These are phyloP conservation scores for Colossoma macropomum DNA, from an alignment of 2,113 vertebrate species.

Conservation along the genomic window DNA sequence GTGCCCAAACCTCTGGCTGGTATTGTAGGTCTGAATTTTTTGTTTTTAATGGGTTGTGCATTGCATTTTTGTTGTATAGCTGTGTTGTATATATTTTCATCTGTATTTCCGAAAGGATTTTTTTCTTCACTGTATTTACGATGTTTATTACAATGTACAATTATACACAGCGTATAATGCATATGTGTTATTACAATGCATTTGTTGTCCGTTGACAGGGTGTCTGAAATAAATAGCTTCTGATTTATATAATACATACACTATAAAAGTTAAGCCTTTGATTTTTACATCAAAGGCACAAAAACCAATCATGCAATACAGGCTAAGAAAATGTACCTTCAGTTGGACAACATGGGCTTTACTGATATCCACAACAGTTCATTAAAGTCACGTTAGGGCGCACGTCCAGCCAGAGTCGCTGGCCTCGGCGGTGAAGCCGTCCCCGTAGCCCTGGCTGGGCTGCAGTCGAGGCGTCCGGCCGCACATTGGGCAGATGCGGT, in stretches of 20 bases:
- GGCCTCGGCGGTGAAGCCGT: slow-evolving; percentile 83
- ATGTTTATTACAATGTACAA: too few species aligned
- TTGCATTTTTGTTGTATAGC: neutral
- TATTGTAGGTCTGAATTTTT: neutral
- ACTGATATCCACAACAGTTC: neutral
- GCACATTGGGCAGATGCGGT: slow-evolving; percentile 94
- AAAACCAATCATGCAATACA: neutral
- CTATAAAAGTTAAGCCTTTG: neutral
- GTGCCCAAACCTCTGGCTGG: neutral
- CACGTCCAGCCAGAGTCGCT: slow-evolving; percentile 10
- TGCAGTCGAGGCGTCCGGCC: slow-evolving; percentile 78
- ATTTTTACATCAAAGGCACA: neutral
- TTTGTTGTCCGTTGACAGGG: neutral
- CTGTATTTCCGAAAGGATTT: neutral
- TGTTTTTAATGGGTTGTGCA: neutral
- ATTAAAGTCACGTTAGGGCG: slow-evolving; percentile 53
- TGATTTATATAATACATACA: neutral
- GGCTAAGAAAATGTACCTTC: too few species aligned
- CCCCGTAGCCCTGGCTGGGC: slow-evolving; percentile 83
- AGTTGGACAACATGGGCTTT: too few species aligned
- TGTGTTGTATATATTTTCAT: neutral
- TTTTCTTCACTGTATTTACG: too few species aligned
- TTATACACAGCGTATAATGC: neutral
- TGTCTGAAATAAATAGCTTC: neutral
- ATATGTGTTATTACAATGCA: neutral